Evolutionary conservation across 1,140 invertebrate genomes (phyloP).

Genomic region (Diabrotica virgifera): DNA sequence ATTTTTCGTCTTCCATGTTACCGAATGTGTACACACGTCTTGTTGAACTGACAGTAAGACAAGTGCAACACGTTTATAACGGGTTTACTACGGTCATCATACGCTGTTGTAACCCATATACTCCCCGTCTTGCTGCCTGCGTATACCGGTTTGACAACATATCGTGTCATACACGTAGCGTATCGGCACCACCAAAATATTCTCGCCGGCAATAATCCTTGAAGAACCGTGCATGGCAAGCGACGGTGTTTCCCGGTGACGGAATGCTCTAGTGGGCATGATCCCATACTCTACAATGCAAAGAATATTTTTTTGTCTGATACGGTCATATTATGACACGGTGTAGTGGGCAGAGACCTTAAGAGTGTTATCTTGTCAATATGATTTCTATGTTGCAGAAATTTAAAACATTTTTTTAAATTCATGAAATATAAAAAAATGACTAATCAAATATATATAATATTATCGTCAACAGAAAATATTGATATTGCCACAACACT

Average conservation of each 20-base stretch:
- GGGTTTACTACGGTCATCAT: too few species aligned
- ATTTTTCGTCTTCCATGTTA: neutral
- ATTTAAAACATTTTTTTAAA: too few species aligned
- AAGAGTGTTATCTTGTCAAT: too few species aligned
- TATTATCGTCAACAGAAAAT: too few species aligned
- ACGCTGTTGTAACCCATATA: slow-evolving; percentile 5
- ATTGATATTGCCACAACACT: too few species aligned
- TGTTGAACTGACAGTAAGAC: neutral
- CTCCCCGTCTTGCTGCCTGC: neutral
- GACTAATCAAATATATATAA: too few species aligned
- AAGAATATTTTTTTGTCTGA: too few species aligned
- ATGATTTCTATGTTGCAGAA: too few species aligned
- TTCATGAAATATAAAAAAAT: too few species aligned
- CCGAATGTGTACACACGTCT: neutral
- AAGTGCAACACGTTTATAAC: too few species aligned
- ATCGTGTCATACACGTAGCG: neutral
- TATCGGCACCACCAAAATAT: slow-evolving; percentile 4
- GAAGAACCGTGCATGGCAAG: neutral
- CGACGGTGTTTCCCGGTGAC: neutral
- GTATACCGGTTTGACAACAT: neutral
- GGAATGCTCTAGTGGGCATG: neutral
- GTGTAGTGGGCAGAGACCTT: slow-evolving; percentile 4
- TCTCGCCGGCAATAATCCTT: slow-evolving; percentile 2
- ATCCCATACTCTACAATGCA: too few species aligned
- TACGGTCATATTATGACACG: slow-evolving; percentile 1